Evolutionary conservation across 2,113 vertebrate genomes (phyloP).

Genomic region (Meriones unguiculatus): DNA sequence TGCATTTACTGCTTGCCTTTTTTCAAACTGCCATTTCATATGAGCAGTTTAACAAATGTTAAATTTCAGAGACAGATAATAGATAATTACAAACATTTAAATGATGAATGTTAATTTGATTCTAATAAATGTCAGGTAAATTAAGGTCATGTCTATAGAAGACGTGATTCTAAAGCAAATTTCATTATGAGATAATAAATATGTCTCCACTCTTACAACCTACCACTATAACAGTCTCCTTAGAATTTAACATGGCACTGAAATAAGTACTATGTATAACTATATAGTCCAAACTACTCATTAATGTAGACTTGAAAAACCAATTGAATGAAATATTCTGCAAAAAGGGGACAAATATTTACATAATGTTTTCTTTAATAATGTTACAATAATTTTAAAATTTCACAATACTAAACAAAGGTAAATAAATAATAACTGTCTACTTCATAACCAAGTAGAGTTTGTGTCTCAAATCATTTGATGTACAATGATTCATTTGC

Average conservation of each 20-base stretch:
- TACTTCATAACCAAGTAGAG: background rate
- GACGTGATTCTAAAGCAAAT: conserved; percentile 70
- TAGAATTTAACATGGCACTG: conserved; percentile 55
- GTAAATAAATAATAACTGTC: background rate
- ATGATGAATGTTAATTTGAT: conserved; percentile 80
- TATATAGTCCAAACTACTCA: conserved; percentile 29
- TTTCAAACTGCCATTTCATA: conserved; percentile 67
- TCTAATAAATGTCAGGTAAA: conserved; percentile 76
- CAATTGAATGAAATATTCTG: background rate
- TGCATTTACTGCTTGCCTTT: conserved; percentile 75
- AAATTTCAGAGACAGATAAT: conserved; percentile 80
- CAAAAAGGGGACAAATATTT: background rate
- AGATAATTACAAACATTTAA: conserved; percentile 78
- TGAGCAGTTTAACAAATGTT: conserved; percentile 77
- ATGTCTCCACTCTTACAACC: background rate
- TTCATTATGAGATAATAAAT: conserved; percentile 72
- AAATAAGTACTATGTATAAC: conserved; percentile 44
- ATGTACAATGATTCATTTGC: background rate
- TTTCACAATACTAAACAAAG: background rate
- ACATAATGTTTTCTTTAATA: background rate
- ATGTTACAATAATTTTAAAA: background rate
- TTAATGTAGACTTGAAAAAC: conserved; percentile 4
- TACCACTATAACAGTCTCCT: conserved; percentile 45
- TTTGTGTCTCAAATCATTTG: background rate
- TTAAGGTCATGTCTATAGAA: conserved; percentile 74